A percentile compares a stretch with the other conserved stretches of the same genome.
phyloP scores from a whole-genome alignment of 2,888 invertebrate species.

The Cylloceria caligata region DNA sequence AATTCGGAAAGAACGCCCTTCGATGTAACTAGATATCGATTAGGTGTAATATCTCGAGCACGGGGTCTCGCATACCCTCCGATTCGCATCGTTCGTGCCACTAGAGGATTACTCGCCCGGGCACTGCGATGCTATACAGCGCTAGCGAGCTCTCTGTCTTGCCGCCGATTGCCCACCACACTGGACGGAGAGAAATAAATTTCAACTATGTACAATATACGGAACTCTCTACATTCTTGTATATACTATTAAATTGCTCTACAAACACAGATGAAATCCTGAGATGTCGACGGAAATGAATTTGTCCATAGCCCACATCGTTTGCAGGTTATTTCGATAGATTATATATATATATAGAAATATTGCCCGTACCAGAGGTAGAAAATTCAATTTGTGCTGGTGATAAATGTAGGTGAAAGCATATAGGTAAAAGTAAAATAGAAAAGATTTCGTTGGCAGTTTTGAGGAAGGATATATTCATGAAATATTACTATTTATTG shows the following conservation, averaged over 20 bases:
- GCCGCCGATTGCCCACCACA: slow-evolving; percentile 31
- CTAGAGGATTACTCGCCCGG: slow-evolving; percentile 56
- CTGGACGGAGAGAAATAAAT: slow-evolving; percentile 41
- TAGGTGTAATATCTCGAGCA: slow-evolving; percentile 60
- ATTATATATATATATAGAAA: background rate
- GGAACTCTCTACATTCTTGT: background rate
- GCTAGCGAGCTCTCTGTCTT: slow-evolving; percentile 43
- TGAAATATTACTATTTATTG: background rate
- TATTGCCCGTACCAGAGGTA: background rate
- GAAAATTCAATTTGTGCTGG: slow-evolving; percentile 10
- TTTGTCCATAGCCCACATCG: slow-evolving; percentile 23
- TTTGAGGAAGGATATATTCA: background rate
- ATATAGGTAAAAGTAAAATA: background rate
- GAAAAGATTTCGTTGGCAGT: no score
- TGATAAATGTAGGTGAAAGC: background rate
- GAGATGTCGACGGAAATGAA: slow-evolving; percentile 23
- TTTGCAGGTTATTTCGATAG: slow-evolving; percentile 18
- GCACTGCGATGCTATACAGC: slow-evolving; percentile 48
- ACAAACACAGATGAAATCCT: slow-evolving; percentile 6
- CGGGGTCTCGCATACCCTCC: slow-evolving; percentile 51
- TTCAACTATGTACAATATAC: slow-evolving; percentile 16
- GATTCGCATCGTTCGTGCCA: slow-evolving; percentile 61
- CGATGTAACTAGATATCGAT: slow-evolving; percentile 70
- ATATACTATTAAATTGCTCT: slow-evolving; percentile 7
- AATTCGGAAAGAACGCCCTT: slow-evolving; percentile 37